Conservation (phyloP, 2,797 vertebrate genomes). For the Oryzias sinensis region DNA sequence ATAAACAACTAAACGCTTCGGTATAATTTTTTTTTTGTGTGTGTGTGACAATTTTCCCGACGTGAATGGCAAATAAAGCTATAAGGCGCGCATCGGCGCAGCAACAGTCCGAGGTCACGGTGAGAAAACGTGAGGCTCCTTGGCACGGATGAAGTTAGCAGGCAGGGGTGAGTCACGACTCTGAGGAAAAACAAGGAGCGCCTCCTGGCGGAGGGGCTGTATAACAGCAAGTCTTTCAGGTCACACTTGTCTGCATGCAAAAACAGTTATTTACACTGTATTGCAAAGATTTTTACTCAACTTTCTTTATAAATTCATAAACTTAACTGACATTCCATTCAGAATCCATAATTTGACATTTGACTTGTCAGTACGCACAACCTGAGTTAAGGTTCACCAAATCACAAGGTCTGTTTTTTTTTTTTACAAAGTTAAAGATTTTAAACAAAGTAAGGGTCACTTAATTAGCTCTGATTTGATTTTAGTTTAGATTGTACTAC, state of each 20-base stretch:
- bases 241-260: not conserved
- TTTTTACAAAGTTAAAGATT: too few relatives aligned
- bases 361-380: too few relatives aligned
- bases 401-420: too few relatives aligned
- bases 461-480: too few relatives aligned
- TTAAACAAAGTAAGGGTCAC: too few relatives aligned
- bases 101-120: conserved; percentile 73
- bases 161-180: conserved; percentile 35
- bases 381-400: too few relatives aligned
- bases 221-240: conserved; percentile 14
- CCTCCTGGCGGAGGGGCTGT: conserved; percentile 50
- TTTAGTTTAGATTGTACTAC: too few relatives aligned
- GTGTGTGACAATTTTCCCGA: not conserved
- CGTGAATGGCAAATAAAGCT: conserved; percentile 18
- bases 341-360: too few relatives aligned
- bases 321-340: too few relatives aligned
- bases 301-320: too few relatives aligned
- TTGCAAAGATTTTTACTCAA: too few relatives aligned
- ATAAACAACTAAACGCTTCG: not conserved
- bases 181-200: conserved; percentile 5
- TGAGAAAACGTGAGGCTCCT: conserved; percentile 55
- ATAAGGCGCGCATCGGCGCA: conserved; percentile 15
- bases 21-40: not conserved
- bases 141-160: conserved; percentile 45
- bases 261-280: too few relatives aligned